A percentile compares a stretch with the other conserved stretches of the same genome.
phyloP scores from a whole-genome alignment of 1,140 invertebrate species.

The Dendrolimus kikuchii region DNA sequence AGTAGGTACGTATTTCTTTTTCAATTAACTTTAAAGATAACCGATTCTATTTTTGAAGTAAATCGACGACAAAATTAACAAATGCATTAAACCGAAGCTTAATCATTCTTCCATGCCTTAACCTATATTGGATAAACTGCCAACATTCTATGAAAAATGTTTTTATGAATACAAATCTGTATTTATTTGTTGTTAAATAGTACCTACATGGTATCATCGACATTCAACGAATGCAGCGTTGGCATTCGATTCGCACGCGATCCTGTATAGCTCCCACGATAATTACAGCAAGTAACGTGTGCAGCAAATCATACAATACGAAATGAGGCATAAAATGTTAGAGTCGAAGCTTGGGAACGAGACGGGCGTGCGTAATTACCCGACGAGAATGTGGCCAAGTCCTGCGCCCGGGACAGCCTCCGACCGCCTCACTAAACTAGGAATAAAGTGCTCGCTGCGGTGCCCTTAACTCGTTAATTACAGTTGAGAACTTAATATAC shows the following conservation, averaged over 20 bases:
- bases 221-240: conserved; percentile 13
- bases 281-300: conserved; percentile 57
- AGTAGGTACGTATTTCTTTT: too few relatives aligned
- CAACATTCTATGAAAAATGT: too few relatives aligned
- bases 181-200: too few relatives aligned
- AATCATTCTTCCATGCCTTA: too few relatives aligned
- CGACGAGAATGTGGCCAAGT: conserved; percentile 59
- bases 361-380: conserved; percentile 63
- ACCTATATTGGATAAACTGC: too few relatives aligned
- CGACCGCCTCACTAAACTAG: conserved; percentile 48
- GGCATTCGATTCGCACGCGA: conserved; percentile 34
- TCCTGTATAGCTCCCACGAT: conserved; percentile 44
- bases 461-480: conserved; percentile 61
- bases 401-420: conserved; percentile 48
- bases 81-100: too few relatives aligned
- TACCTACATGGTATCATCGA: conserved; percentile 13
- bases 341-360: conserved; percentile 53
- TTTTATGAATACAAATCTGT: too few relatives aligned
- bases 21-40: too few relatives aligned
- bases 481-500: conserved; percentile 47
- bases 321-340: conserved; percentile 67
- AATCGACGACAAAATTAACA: too few relatives aligned
- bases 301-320: conserved; percentile 62
- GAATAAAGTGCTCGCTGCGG: conserved; percentile 55
- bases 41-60: too few relatives aligned